Evolutionary conservation across 1,140 invertebrate genomes (phyloP), one percentile per base, ranked within the genome.

Genomic region (Formica selysi): DNA sequence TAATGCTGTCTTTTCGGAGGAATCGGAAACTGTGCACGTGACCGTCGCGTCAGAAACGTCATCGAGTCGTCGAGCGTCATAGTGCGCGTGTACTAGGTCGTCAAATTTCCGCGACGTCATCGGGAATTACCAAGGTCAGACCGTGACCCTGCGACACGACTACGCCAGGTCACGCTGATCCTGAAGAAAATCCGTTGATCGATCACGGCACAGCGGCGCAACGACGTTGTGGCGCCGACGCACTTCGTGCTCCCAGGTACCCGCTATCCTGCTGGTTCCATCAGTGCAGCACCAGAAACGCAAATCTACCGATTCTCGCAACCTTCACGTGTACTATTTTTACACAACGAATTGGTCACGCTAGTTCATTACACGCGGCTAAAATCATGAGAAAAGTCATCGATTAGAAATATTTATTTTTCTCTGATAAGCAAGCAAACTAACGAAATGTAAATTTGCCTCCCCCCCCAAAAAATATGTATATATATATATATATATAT

Each of bases 171-270:
- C 61, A 61, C 29, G 74, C 84, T 68, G 61, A 85, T 90, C 68
- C 88, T 83, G 88, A 87, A 90, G 41, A 73, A 90, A 90, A 90
- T 90, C 70, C 64, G 48, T 86, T 87, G 80, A 90, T 90, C 89
- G 89, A 90, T 90, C 71, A 85, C 70, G 59, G 57, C 32, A 32
- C 22, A 70, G 71, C 61, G 26, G n/a, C 48, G 13, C 44, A 29
- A n/a, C 57, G 38, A 64, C 36, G 19, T 54, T 22, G 38, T n/a
- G 61, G 88, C 88, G 89, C 89, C 89, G 89, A 90, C 89, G 89
- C 89, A 85, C 29, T 61, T 84, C 57, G 76, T 62, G 57, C 83
- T 65, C 54, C 22, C 38, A 68, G 79, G n/a, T n/a, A 44, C 11
- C 4, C 26, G 38, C 41, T 71, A 81, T 79, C 67, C 65, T 29